These are phyloP conservation scores for Hucho hucho DNA, from an alignment of 2,113 vertebrate species.

Conservation along the genomic window DNA sequence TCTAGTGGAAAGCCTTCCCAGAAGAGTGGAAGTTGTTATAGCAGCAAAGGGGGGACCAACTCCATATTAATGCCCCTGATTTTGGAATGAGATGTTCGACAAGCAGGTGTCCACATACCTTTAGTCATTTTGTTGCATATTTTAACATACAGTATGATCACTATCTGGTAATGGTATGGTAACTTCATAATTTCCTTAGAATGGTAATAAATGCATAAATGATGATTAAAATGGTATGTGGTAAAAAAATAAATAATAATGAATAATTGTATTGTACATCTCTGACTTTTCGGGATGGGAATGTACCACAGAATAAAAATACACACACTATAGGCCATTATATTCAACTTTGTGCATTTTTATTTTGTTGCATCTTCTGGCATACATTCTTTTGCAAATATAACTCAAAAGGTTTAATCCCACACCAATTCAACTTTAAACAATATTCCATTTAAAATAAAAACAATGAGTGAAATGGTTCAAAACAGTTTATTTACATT, in stretches of 20 bases:
- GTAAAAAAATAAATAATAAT: no score
- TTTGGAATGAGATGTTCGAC: no score
- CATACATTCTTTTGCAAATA: conserved; percentile 51
- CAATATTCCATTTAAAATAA: conserved; percentile 42
- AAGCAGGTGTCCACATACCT: no score
- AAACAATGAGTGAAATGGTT: conserved; percentile 71
- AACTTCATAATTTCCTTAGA: no score
- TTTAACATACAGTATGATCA: no score
- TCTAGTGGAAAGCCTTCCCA: no score
- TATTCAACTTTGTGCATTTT: conserved; percentile 54
- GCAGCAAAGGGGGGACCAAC: no score
- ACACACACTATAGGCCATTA: conserved; percentile 41
- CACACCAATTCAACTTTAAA: conserved; percentile 37
- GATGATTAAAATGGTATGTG: neutral
- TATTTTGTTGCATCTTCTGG: conserved; percentile 52
- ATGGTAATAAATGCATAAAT: neutral
- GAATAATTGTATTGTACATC: neutral
- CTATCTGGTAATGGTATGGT: no score
- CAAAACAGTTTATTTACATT: conserved; percentile 89
- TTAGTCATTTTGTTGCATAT: no score
- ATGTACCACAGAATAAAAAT: conserved; percentile 42
- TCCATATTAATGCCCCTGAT: no score
- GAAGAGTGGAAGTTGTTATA: no score
- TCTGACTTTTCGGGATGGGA: neutral
- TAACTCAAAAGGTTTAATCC: conserved; percentile 42